These are phyloP conservation scores for Allygus modestus DNA, from an alignment of 2,888 invertebrate species.

Conservation along the genomic window DNA sequence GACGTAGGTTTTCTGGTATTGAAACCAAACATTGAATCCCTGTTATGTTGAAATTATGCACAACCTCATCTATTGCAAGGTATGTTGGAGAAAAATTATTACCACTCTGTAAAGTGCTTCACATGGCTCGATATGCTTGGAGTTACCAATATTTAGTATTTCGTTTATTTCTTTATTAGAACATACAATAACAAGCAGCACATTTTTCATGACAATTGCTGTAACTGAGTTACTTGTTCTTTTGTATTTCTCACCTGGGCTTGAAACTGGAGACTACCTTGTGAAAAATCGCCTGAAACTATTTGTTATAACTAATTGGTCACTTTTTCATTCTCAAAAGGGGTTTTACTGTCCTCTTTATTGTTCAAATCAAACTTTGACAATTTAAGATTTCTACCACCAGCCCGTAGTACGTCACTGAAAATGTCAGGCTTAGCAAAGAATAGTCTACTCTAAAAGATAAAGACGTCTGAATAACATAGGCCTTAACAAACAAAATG, in stretches of 20 bases:
- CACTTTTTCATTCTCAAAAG: neutral
- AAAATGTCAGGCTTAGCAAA: too few species aligned
- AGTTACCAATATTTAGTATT: neutral
- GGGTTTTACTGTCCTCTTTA: too few species aligned
- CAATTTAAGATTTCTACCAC: too few species aligned
- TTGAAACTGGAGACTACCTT: neutral
- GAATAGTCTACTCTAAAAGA: too few species aligned
- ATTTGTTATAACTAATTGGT: neutral
- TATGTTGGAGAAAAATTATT: neutral
- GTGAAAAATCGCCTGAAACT: neutral
- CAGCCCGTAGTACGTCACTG: too few species aligned
- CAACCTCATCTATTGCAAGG: neutral
- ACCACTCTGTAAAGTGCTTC: neutral
- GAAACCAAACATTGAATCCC: neutral
- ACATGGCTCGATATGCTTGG: neutral
- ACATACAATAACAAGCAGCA: neutral
- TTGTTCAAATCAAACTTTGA: too few species aligned
- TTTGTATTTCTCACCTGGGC: neutral
- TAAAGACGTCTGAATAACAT: too few species aligned
- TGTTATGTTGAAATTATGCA: neutral
- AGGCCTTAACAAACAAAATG: too few species aligned
- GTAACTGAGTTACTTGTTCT: neutral
- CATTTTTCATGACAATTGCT: neutral
- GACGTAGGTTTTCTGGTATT: neutral
- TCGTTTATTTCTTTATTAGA: constrained; percentile 11